A percentile compares a stretch with the other conserved stretches of the same genome.
Conservation (phyloP, 2,113 vertebrate species). For the Indicator maculatus region DNA sequence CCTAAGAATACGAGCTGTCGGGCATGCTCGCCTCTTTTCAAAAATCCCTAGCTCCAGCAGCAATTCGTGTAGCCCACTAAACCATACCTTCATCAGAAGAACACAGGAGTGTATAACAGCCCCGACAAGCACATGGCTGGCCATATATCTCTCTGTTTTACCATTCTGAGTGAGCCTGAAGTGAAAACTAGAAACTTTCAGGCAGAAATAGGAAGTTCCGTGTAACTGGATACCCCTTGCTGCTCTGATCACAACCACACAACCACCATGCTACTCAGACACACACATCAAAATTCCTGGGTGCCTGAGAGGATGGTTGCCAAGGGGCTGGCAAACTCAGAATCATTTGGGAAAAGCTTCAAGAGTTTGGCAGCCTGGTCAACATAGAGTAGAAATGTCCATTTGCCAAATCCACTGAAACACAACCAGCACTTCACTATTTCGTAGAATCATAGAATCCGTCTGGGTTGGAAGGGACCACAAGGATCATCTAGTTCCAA, state of each 20-base stretch:
- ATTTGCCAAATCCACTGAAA: not conserved
- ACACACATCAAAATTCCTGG: fast-evolving
- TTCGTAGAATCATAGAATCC: not conserved
- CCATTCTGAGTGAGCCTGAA: not conserved
- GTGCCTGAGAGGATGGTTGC: not conserved
- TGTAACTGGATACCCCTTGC: fast-evolving
- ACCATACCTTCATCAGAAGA: not conserved
- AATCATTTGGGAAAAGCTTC: not conserved
- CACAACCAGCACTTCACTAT: not conserved
- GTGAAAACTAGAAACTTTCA: not conserved
- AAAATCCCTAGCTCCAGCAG: not conserved
- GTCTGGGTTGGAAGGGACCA: no score
- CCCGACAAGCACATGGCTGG: not conserved
- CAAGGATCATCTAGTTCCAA: no score
- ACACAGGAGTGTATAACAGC: not conserved
- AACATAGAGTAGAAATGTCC: not conserved
- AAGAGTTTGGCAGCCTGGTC: not conserved
- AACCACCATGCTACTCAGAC: fast-evolving
- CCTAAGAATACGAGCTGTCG: not conserved
- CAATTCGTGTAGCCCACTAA: not conserved
- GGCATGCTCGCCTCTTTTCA: not conserved
- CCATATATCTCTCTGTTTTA: not conserved
- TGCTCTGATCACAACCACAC: fast-evolving
- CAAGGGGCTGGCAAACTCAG: not conserved
- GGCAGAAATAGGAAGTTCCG: fast-evolving